phyloP scores from a whole-genome alignment of 2,888 invertebrate species.

The Diplolepis rosae region DNA sequence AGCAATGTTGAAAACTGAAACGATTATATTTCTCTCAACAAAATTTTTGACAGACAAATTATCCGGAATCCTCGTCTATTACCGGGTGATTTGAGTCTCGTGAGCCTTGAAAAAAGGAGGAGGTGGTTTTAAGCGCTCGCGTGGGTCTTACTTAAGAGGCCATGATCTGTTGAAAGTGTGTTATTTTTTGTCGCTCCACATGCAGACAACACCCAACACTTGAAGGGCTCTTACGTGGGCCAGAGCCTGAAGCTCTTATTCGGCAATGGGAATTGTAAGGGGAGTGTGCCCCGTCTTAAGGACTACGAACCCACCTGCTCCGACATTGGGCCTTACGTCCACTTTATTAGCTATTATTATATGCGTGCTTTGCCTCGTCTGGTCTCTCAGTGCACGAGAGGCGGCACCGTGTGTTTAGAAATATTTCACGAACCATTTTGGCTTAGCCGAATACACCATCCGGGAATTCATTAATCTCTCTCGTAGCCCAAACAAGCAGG shows the following conservation, averaged over 20 bases:
- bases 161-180: conserved; percentile 48
- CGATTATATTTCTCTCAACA: neutral
- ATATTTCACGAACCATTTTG: conserved; percentile 65
- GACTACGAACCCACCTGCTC: conserved; percentile 63
- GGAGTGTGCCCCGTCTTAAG: conserved; percentile 59
- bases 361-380: conserved; percentile 57
- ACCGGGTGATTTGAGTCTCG: conserved; percentile 13
- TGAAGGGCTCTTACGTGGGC: conserved; percentile 57
- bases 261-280: conserved; percentile 45
- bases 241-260: conserved; percentile 51
- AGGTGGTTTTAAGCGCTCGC: conserved; percentile 28
- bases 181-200: conserved; percentile 55
- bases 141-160: conserved; percentile 46
- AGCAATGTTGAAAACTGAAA: too few relatives aligned
- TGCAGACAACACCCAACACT: conserved; percentile 57
- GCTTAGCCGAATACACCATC: conserved; percentile 53
- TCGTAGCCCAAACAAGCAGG: conserved; percentile 68
- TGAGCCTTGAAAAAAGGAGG: conserved; percentile 1
- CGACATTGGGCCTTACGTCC: conserved; percentile 64
- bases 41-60: conserved; percentile 3
- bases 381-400: conserved; percentile 32
- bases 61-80: conserved; percentile 8
- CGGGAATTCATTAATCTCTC: conserved; percentile 66
- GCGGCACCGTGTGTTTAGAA: conserved; percentile 66
- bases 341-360: conserved; percentile 73